A percentile compares a stretch with the other conserved stretches of the same genome.
Evolutionary conservation across 92 coral and sea anemone species (phyloP).

Genomic region (Parazoanthus atlanticus): DNA sequence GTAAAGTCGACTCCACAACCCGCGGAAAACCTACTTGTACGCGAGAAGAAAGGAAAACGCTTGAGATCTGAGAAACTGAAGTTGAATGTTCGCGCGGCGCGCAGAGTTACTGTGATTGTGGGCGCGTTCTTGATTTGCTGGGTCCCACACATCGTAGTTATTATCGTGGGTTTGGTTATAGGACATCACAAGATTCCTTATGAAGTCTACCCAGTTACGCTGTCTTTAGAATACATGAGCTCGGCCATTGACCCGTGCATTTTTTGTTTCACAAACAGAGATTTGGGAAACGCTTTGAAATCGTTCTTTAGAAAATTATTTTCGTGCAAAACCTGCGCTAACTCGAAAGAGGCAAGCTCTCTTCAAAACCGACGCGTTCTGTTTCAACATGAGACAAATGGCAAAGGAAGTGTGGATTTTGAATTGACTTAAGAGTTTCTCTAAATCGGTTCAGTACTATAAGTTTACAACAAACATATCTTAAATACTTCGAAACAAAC

Average conservation of each 20-base stretch:
- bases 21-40: slow-evolving; percentile 14
- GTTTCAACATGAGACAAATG: neutral
- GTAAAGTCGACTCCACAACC: slow-evolving; percentile 40
- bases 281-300: slow-evolving; percentile 62
- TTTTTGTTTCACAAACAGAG: slow-evolving; percentile 78
- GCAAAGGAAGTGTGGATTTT: neutral
- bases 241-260: slow-evolving; percentile 86
- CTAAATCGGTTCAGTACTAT: neutral
- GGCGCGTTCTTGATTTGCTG: slow-evolving; percentile 78
- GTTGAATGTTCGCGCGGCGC: slow-evolving; percentile 80
- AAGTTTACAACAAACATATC: neutral
- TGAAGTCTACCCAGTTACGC: slow-evolving; percentile 63
- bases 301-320: slow-evolving; percentile 25
- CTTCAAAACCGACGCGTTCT: neutral
- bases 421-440: neutral
- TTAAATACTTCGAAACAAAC: too few relatives aligned
- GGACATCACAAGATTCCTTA: slow-evolving; percentile 62
- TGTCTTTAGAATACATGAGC: slow-evolving; percentile 77
- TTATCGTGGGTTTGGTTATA: slow-evolving; percentile 52
- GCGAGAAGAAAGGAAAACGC: slow-evolving; percentile 14
- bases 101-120: slow-evolving; percentile 74
- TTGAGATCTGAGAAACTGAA: slow-evolving; percentile 50
- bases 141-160: slow-evolving; percentile 76
- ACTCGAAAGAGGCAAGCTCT: neutral
- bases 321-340: neutral